These are phyloP conservation scores for Aegithalos caudatus DNA, from an alignment of 2,113 vertebrate genomes.

Conservation along the genomic window DNA sequence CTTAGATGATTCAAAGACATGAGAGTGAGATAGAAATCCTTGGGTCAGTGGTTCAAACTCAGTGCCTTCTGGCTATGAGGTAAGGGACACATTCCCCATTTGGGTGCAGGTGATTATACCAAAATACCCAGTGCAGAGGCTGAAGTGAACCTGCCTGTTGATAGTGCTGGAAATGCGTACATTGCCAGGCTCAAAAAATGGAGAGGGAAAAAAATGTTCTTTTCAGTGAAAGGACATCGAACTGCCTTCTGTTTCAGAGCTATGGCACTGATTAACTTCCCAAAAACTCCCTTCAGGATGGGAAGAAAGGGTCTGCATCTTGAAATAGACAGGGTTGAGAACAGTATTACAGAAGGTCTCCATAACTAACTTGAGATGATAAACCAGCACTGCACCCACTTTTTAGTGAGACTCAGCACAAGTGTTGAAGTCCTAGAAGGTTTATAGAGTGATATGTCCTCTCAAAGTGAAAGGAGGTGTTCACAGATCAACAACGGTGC, in stretches of 20 bases:
- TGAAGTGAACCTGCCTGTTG: not conserved
- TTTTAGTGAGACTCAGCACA: not conserved
- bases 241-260: not conserved
- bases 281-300: not conserved
- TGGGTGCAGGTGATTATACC: not conserved
- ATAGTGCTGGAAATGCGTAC: not conserved
- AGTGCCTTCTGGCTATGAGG: not conserved
- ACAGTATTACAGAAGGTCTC: not conserved
- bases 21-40: not conserved
- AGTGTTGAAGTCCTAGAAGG: not conserved
- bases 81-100: not conserved
- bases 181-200: not conserved
- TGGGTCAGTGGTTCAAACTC: not conserved
- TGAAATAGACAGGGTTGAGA: not conserved
- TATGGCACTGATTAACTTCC: not conserved
- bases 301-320: not conserved
- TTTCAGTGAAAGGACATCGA: not conserved
- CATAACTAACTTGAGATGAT: not conserved
- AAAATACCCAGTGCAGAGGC: not conserved
- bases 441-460: not conserved
- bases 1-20: not conserved
- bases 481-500: not conserved
- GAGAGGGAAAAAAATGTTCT: not conserved
- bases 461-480: not conserved
- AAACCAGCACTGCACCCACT: not conserved